phyloP scores from a whole-genome alignment of 1,140 invertebrate genomes.

The Leptopilina boulardi region DNA sequence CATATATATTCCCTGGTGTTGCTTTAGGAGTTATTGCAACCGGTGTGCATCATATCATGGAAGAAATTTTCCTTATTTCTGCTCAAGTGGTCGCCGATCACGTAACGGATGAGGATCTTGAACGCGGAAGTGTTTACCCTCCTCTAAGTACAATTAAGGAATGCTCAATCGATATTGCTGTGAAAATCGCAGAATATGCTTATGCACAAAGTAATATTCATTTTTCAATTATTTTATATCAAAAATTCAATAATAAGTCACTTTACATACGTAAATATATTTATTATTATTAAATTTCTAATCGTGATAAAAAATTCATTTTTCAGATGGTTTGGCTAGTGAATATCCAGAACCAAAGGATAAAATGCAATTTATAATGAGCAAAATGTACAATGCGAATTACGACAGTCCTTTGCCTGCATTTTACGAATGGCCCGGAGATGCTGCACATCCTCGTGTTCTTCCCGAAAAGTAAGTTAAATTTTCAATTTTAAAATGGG shows the following conservation, averaged over 20 bases:
- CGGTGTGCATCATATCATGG: constrained; percentile 91
- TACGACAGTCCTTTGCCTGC: constrained; percentile 87
- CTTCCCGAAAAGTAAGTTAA: constrained; percentile 72
- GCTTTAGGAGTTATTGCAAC: constrained; percentile 92
- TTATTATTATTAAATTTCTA: constrained; percentile 35
- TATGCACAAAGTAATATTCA: constrained; percentile 78
- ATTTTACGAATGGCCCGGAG: constrained; percentile 83
- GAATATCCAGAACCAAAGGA: constrained; percentile 90
- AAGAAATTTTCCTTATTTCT: constrained; percentile 93
- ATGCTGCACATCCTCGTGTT: constrained; percentile 67
- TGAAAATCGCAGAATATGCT: constrained; percentile 82
- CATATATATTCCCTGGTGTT: constrained; percentile 97
- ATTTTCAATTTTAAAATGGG: neutral
- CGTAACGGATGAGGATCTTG: constrained; percentile 83
- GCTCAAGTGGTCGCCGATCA: constrained; percentile 86
- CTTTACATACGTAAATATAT: too few species aligned
- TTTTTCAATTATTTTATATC: too few species aligned
- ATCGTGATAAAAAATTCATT: constrained; percentile 5
- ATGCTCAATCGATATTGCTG: constrained; percentile 85
- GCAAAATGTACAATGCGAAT: constrained; percentile 87
- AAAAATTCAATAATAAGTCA: too few species aligned
- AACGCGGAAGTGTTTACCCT: constrained; percentile 85
- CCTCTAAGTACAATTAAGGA: constrained; percentile 84
- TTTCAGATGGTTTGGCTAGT: constrained; percentile 83
- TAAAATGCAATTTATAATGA: constrained; percentile 83